These are phyloP conservation scores for Chaenocephalus aceratus DNA, from an alignment of 2,113 vertebrate species.

Conservation along the genomic window DNA sequence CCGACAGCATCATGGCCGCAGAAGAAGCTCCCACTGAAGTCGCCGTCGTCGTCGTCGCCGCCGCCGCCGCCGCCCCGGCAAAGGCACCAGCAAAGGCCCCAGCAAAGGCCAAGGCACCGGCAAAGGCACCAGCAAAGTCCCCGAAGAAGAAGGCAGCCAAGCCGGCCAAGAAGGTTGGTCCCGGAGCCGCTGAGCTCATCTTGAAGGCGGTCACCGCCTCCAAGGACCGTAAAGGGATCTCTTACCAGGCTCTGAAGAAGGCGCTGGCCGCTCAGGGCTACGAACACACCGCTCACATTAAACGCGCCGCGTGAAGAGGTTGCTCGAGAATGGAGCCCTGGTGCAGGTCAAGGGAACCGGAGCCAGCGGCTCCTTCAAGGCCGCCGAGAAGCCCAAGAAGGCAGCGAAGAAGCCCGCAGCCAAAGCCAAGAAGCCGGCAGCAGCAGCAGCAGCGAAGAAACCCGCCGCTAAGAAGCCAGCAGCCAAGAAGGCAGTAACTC, in stretches of 20 bases:
- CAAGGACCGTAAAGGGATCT: not conserved
- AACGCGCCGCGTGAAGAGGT: not conserved
- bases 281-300: not conserved
- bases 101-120: too few species aligned
- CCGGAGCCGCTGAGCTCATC: not conserved
- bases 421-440: not conserved
- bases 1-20: too few species aligned
- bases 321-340: not conserved
- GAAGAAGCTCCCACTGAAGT: too few species aligned
- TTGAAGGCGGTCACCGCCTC: not conserved
- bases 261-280: not conserved
- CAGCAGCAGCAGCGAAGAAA: not conserved
- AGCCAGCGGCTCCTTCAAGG: not conserved
- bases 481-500: not conserved
- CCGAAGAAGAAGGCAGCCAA: not conserved
- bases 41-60: too few species aligned
- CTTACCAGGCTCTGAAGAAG: slow-evolving; percentile 1
- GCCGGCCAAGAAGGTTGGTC: not conserved
- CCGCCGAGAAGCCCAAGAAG: not conserved
- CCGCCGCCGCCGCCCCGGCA: too few species aligned
- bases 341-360: not conserved
- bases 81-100: too few species aligned
- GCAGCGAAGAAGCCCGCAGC: not conserved
- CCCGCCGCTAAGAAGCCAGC: not conserved
- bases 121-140: too few species aligned